Base-by-base conservation (phyloP, 2,113 vertebrate genomes). In the Bolborhynchus lineola region DNA sequence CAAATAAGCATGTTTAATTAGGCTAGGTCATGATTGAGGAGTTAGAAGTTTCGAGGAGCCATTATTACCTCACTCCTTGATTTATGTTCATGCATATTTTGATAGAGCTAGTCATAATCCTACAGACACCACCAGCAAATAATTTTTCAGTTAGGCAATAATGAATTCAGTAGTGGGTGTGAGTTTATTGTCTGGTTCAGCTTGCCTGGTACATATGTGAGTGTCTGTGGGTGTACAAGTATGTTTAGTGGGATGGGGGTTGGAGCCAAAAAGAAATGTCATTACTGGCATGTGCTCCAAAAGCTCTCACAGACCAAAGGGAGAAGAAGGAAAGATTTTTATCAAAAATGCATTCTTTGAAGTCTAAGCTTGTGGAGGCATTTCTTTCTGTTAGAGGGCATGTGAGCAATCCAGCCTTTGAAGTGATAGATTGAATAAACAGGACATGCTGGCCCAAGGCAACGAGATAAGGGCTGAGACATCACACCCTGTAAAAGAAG, bases 71-170 rank as follows among this genome's bases (percentile, higher is more conserved):
- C 95, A 94, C 80, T 88, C 33, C 88, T 84, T 94, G 93, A 96
- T 96, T 96, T 97, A 96, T 96, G 93, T 82, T 82, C 86, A 67
- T 1, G 11, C 88, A 64, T 97, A 96, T 96, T 97, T 94, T 96
- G 96, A 97, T 96, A 96, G 95, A 96, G 88, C 95, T 95, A 95
- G 82, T 96, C 95, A 95, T 90, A 95, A 96, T 86, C 95, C 82
- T 95, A 95, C 93, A 96, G 96, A 96, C 92, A 86, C 42, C 90
- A 92, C 93, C 95, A 96, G 96, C 96, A 97, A 96, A 97, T 97
- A 96, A 96, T 96, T 97, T 91, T 96, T 97, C 92, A 93, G 93
- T 96, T 96, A 96, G 95, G 96, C 95, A 97, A 97, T 94, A 96
- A 96, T 96, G 95, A 97, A 93, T 97, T 95, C 93, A 97, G 95